Conservation (phyloP, 1,140 invertebrate species). For the Helicoverpa armigera region DNA sequence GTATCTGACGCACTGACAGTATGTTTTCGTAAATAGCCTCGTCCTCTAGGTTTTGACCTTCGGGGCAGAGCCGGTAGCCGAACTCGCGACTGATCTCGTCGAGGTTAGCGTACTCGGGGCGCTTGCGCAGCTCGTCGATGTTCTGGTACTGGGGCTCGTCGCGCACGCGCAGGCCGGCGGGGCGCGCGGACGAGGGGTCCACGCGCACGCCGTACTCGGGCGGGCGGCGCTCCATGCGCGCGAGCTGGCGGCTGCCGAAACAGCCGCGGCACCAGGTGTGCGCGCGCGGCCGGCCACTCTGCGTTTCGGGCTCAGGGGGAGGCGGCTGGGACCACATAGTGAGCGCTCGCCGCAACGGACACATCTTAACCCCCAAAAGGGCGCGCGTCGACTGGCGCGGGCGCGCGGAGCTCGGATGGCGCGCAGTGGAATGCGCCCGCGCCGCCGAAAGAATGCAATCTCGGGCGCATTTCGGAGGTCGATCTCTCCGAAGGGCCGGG, state of each 20-base stretch:
- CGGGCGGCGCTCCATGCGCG: slow-evolving; percentile 78
- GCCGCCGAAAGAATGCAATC: slow-evolving; percentile 86
- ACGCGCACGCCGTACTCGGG: slow-evolving; percentile 80
- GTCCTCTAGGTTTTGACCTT: slow-evolving; percentile 85
- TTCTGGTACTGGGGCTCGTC: slow-evolving; percentile 84
- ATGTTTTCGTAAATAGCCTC: slow-evolving; percentile 85
- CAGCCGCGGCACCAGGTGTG: slow-evolving; percentile 69
- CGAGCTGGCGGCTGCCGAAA: slow-evolving; percentile 68
- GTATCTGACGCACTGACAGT: slow-evolving; percentile 81
- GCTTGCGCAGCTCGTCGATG: slow-evolving; percentile 78
- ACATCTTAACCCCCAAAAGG: slow-evolving; percentile 87
- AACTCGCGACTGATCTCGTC: slow-evolving; percentile 84
- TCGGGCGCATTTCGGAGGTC: slow-evolving; percentile 85
- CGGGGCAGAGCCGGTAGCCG: slow-evolving; percentile 83
- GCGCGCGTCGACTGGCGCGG: slow-evolving; percentile 85
- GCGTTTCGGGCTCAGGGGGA: slow-evolving; percentile 77
- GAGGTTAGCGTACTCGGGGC: slow-evolving; percentile 82
- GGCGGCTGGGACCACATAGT: slow-evolving; percentile 80
- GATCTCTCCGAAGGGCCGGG: slow-evolving; percentile 83
- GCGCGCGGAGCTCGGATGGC: slow-evolving; percentile 79
- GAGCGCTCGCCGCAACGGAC: slow-evolving; percentile 82
- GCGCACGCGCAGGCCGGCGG: slow-evolving; percentile 71
- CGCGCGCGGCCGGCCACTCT: slow-evolving; percentile 52
- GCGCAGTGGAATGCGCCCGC: slow-evolving; percentile 85
- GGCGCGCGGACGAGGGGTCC: slow-evolving; percentile 70